Evolutionary conservation across 2,797 vertebrate genomes (phyloP).

Genomic region (Delichon dasypus): DNA sequence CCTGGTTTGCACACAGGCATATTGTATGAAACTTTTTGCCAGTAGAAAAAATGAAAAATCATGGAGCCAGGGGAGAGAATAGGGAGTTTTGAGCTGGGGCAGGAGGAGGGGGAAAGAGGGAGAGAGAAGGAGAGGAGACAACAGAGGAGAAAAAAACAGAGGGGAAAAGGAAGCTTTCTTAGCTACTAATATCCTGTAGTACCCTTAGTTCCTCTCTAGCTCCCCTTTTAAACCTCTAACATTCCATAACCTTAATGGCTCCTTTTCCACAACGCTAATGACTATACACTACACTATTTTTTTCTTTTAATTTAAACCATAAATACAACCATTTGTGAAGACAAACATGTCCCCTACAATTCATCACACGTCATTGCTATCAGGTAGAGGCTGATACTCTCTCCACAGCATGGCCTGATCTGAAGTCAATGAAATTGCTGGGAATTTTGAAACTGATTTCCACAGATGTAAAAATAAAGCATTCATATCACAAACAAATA

Average conservation of each 20-base stretch:
- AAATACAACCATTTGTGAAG: neutral
- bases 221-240: neutral
- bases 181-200: neutral
- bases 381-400: accelerated
- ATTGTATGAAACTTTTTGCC: neutral
- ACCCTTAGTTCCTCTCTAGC: neutral
- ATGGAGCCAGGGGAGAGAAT: accelerated
- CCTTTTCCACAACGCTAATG: neutral
- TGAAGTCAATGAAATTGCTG: neutral
- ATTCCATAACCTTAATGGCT: neutral
- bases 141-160: accelerated
- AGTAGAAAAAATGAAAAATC: neutral
- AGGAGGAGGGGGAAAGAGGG: accelerated
- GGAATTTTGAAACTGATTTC: neutral
- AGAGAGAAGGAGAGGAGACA: neutral
- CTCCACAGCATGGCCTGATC: neutral
- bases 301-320: neutral
- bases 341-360: neutral
- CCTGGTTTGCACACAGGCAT: neutral
- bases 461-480: neutral
- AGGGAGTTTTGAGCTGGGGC: neutral
- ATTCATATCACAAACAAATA: neutral
- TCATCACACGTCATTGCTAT: neutral
- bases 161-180: neutral
- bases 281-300: neutral